A percentile compares a stretch with the other conserved stretches of the same genome.
These are phyloP conservation scores for Falco rusticolus DNA, from an alignment of 2,797 vertebrate genomes.

Conservation along the genomic window DNA sequence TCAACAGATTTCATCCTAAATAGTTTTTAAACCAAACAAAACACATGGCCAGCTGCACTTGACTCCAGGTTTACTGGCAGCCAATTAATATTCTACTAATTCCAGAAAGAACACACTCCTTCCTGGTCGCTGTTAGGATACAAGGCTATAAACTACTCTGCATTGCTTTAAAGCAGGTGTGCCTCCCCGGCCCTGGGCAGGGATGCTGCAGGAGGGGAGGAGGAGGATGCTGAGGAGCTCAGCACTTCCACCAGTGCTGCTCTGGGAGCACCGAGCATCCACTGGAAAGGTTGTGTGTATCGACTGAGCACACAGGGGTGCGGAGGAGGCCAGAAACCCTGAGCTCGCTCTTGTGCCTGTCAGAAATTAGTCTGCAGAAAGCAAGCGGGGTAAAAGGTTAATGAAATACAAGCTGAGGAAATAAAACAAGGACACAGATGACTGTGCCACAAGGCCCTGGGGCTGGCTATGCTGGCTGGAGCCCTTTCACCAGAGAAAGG, in stretches of 20 bases:
- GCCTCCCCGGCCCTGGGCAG: not conserved
- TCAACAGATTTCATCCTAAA: constrained; percentile 5
- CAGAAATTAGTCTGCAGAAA: not conserved
- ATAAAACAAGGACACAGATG: not conserved
- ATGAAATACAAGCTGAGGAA: constrained; percentile 37
- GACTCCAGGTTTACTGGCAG: constrained; percentile 2
- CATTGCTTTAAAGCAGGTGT: not conserved
- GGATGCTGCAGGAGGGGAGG: not conserved
- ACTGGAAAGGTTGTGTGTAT: not conserved
- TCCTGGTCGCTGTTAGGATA: fast-evolving
- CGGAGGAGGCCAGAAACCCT: not conserved
- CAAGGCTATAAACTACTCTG: not conserved
- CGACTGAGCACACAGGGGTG: fast-evolving
- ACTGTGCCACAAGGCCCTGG: not conserved
- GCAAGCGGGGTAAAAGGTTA: constrained; percentile 3
- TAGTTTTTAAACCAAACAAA: not conserved
- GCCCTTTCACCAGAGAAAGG: not conserved
- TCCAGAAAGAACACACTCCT: not conserved
- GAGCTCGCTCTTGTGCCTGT: fast-evolving
- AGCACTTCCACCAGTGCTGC: not conserved
- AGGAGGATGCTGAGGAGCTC: not conserved
- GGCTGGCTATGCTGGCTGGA: not conserved
- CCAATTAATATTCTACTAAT: constrained; percentile 6
- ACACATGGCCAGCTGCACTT: not conserved
- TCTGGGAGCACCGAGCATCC: fast-evolving